Conservation (phyloP, 2,113 vertebrate genomes). For the Mohoua ochrocephala region DNA sequence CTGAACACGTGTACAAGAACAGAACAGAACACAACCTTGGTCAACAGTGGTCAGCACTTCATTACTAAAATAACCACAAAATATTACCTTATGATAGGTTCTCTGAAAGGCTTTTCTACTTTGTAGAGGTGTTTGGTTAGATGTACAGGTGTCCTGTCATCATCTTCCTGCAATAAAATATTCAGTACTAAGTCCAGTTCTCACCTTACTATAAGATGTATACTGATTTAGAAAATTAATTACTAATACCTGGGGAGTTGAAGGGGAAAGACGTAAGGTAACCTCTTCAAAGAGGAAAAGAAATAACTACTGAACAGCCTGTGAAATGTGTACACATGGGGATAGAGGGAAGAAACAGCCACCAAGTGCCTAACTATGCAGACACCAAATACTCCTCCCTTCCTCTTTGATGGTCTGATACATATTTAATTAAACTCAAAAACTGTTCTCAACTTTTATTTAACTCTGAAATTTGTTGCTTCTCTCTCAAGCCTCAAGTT, state of each 20-base stretch:
- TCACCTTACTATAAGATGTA: neutral
- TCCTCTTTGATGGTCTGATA: neutral
- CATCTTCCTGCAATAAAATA: slow-evolving; percentile 79
- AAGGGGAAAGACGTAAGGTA: neutral
- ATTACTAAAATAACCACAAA: neutral
- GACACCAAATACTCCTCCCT: neutral
- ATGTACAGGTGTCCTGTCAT: slow-evolving; percentile 81
- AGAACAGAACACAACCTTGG: neutral
- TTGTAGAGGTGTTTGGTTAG: slow-evolving; percentile 83
- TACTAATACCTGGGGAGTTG: neutral
- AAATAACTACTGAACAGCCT: neutral
- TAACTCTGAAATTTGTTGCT: neutral
- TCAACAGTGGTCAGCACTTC: neutral
- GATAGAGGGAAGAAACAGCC: neutral
- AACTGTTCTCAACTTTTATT: neutral
- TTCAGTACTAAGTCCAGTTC: neutral
- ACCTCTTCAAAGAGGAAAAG: neutral
- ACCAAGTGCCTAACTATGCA: neutral
- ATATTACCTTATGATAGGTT: slow-evolving; percentile 85
- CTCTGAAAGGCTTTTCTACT: slow-evolving; percentile 89
- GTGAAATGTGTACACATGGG: rapidly evolving
- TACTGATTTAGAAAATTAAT: neutral
- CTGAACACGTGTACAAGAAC: neutral
- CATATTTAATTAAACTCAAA: neutral
- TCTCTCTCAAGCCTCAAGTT: neutral